Evolutionary conservation across 2,888 invertebrate species (phyloP).

Genomic region (Auanema sp.): DNA sequence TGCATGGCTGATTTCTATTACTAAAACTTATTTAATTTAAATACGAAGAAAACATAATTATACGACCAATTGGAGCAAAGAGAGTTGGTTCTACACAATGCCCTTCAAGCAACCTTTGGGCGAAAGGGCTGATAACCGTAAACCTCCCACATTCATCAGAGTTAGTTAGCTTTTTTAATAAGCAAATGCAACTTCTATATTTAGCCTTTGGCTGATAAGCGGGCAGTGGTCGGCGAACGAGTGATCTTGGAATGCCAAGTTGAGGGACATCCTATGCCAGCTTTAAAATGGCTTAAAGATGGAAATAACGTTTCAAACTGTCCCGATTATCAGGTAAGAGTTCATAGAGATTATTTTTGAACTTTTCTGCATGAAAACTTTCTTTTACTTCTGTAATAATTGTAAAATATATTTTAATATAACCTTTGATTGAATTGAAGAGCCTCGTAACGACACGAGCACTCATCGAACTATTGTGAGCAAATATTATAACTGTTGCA

Average conservation of each 20-base stretch:
- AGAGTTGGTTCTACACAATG: slow-evolving; percentile 29
- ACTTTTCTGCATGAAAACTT: not conserved
- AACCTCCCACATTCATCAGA: slow-evolving; percentile 56
- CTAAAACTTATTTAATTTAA: not conserved
- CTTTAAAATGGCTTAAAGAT: slow-evolving; percentile 65
- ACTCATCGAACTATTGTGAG: too few relatives aligned
- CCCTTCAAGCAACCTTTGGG: slow-evolving; percentile 62
- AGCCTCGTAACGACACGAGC: too few relatives aligned
- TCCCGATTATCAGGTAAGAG: slow-evolving; percentile 60
- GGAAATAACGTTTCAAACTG: slow-evolving; percentile 63
- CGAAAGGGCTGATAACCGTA: slow-evolving; percentile 59
- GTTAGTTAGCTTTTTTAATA: slow-evolving; percentile 24
- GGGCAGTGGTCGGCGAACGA: slow-evolving; percentile 62
- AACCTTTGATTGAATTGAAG: not conserved
- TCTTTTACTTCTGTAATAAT: not conserved
- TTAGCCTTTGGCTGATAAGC: slow-evolving; percentile 63
- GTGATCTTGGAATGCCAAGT: slow-evolving; percentile 63
- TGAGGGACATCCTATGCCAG: slow-evolving; percentile 64
- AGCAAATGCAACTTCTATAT: slow-evolving; percentile 18
- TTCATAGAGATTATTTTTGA: slow-evolving; percentile 1
- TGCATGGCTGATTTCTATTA: too few relatives aligned
- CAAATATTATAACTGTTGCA: too few relatives aligned
- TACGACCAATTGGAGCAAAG: too few relatives aligned
- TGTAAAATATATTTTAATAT: not conserved
- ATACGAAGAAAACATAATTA: too few relatives aligned